Percentiles rank a stretch among this genome's conserved stretches.
phyloP scores from a whole-genome alignment of 1,140 invertebrate genomes.

The Ceratosolen fusciceps region DNA sequence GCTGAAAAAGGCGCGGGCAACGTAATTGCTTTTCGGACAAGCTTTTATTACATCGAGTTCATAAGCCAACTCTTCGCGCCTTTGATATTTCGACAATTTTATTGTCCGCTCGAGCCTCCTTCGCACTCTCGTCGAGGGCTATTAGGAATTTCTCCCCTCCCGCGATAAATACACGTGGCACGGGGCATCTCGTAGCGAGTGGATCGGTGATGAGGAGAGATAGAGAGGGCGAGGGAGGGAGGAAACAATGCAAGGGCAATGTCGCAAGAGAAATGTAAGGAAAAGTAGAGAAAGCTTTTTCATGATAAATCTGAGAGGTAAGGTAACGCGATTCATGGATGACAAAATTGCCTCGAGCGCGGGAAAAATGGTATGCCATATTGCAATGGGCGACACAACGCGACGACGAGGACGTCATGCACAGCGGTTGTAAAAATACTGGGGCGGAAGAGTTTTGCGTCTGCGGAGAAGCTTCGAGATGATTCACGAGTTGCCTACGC shows the following conservation, averaged over 20 bases:
- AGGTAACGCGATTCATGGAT: constrained; percentile 21
- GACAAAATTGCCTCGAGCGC: constrained; percentile 45
- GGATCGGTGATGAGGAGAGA: neutral
- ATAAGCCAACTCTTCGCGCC: neutral
- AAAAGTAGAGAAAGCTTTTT: neutral
- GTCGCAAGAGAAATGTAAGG: neutral
- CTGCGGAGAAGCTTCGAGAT: constrained; percentile 27
- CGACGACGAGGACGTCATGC: neutral
- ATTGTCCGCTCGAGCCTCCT: neutral
- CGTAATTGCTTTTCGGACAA: neutral
- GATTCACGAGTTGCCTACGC: constrained; percentile 41
- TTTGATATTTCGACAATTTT: neutral
- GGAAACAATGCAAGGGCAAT: neutral
- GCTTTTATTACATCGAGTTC: no score
- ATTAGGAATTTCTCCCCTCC: no score
- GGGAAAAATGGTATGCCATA: constrained; percentile 38
- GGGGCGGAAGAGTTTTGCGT: neutral
- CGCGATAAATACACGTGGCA: neutral
- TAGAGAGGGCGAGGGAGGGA: neutral
- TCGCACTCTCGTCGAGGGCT: neutral
- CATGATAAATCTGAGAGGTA: constrained; percentile 31
- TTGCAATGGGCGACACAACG: neutral
- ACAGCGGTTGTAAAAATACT: constrained; percentile 32
- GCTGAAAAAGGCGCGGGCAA: neutral
- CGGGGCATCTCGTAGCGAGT: no score